Conservation (phyloP, 2,888 invertebrate genomes). For the Phasia obesa region DNA sequence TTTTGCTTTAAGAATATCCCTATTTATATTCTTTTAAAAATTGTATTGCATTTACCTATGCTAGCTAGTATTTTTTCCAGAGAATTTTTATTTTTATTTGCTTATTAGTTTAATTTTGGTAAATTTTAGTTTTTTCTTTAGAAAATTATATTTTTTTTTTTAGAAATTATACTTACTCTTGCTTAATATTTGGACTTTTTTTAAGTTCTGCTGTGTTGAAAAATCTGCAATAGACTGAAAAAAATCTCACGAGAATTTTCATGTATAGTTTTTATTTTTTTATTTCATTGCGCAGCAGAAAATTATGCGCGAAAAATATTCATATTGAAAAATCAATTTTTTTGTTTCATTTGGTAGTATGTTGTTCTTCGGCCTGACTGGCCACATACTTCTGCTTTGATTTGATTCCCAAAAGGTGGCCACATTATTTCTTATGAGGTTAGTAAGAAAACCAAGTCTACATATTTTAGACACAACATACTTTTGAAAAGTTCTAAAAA, state of each 20-base stretch:
- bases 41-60: neutral
- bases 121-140: neutral
- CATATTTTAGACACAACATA: too few relatives aligned
- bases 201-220: constrained; percentile 60
- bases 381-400: constrained; percentile 10
- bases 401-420: constrained; percentile 3
- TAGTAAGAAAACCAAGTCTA: too few relatives aligned
- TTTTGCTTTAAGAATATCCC: neutral
- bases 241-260: constrained; percentile 50
- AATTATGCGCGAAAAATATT: constrained; percentile 59
- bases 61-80: neutral
- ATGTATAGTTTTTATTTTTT: constrained; percentile 51
- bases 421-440: too few relatives aligned
- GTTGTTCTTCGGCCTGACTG: neutral
- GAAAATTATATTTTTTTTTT: neutral
- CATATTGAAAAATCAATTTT: constrained; percentile 60
- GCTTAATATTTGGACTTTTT: constrained; percentile 33
- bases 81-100: neutral
- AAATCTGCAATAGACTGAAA: constrained; percentile 65
- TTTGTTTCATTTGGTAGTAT: neutral
- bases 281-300: constrained; percentile 55
- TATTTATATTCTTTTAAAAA: too few relatives aligned
- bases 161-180: constrained; percentile 44
- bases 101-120: neutral
- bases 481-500: too few relatives aligned